Conservation (phyloP, 2,113 vertebrate genomes). For the Porphyrio hochstetteri region DNA sequence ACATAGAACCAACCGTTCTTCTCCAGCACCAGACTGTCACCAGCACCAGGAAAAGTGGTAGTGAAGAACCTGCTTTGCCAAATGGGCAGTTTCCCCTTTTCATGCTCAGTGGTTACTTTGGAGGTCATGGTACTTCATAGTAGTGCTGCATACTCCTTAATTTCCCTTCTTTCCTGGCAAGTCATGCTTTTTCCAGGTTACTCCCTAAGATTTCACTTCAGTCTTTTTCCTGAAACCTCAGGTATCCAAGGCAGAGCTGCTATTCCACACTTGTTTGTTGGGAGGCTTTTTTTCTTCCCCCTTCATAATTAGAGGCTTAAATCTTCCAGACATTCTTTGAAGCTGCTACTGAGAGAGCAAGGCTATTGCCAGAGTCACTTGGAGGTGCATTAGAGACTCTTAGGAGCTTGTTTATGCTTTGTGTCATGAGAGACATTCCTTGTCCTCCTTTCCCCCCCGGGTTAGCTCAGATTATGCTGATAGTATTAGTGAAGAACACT, state of each 20-base stretch:
- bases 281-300: background rate
- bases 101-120: background rate
- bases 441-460: background rate
- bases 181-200: background rate
- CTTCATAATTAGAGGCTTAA: background rate
- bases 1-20: background rate
- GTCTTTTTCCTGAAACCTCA: background rate
- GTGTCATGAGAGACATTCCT: background rate
- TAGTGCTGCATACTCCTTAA: background rate
- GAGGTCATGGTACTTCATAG: background rate
- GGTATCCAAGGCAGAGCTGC: background rate
- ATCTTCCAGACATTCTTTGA: background rate
- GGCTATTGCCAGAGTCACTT: background rate
- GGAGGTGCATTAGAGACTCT: background rate
- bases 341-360: background rate
- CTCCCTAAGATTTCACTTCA: background rate
- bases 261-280: background rate
- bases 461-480: slow-evolving; percentile 24
- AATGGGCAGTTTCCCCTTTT: background rate
- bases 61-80: background rate
- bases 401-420: background rate
- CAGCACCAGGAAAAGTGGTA: background rate
- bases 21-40: background rate
- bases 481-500: slow-evolving; percentile 5
- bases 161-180: background rate